phyloP scores from a whole-genome alignment of 2,797 vertebrate genomes.

The Sciurus carolinensis region DNA sequence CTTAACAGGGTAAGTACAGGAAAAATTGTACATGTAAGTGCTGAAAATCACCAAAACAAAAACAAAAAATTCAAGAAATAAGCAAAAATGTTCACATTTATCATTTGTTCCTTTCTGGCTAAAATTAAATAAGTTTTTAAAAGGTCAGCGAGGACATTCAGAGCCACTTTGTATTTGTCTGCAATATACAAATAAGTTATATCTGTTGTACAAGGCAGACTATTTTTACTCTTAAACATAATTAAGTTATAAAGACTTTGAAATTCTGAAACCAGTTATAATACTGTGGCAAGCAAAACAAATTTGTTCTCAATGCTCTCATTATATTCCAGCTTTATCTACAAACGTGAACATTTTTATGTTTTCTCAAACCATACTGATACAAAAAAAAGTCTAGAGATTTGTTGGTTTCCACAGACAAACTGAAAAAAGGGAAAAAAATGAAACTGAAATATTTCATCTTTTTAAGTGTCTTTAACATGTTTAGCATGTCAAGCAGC shows the following conservation, averaged over 20 bases:
- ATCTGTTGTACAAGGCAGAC: constrained; percentile 80
- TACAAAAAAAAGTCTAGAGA: constrained; percentile 71
- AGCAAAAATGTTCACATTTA: constrained; percentile 77
- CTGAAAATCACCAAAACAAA: constrained; percentile 71
- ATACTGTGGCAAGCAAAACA: constrained; percentile 84
- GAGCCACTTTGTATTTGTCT: constrained; percentile 82
- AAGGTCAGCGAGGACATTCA: constrained; percentile 76
- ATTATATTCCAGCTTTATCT: constrained; percentile 82
- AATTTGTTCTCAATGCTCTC: constrained; percentile 83
- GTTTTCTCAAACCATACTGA: constrained; percentile 71
- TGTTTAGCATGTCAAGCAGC: constrained; percentile 91
- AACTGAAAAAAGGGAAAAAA: constrained; percentile 70
- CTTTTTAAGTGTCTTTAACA: constrained; percentile 70
- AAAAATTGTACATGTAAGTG: constrained; percentile 63
- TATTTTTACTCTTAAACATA: constrained; percentile 78
- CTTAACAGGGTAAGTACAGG: constrained; percentile 71
- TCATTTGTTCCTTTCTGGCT: constrained; percentile 83
- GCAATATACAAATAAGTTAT: constrained; percentile 74
- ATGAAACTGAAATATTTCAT: constrained; percentile 81
- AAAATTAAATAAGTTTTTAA: constrained; percentile 79
- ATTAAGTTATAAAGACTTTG: constrained; percentile 82
- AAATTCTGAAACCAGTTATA: constrained; percentile 82
- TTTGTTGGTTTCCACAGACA: constrained; percentile 78
- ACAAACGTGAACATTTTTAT: constrained; percentile 75
- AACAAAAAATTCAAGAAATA: constrained; percentile 76